Percentiles rank a stretch among this genome's conserved stretches.
Conservation (phyloP, 2,888 invertebrate genomes). For the Xanthorhoe designata region DNA sequence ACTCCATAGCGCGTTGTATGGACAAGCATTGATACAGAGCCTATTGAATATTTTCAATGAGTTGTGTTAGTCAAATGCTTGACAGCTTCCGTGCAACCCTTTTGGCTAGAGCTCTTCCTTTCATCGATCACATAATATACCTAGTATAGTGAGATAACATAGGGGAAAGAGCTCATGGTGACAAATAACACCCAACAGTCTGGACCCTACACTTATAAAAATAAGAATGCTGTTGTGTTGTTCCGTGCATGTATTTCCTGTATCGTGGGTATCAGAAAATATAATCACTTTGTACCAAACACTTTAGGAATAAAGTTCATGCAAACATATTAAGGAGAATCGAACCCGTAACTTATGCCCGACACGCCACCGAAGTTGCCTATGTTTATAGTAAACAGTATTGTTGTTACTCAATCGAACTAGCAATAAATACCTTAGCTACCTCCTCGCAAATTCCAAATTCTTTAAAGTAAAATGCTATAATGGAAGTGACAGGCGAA, state of each 20-base stretch:
- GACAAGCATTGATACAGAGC: constrained; percentile 54
- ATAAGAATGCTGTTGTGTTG: no score
- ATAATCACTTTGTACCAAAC: neutral
- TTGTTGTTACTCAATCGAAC: neutral
- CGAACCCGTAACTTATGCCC: neutral
- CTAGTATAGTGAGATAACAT: neutral
- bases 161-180: neutral
- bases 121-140: neutral
- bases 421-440: no score
- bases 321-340: neutral
- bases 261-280: neutral
- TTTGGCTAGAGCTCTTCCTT: neutral
- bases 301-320: neutral
- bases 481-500: constrained; percentile 17
- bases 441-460: constrained; percentile 6
- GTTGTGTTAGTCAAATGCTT: constrained; percentile 6
- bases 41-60: constrained; percentile 33
- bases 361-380: neutral
- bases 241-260: no score
- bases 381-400: neutral
- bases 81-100: neutral
- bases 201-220: no score
- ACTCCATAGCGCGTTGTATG: constrained; percentile 68
- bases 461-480: constrained; percentile 13
- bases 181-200: neutral